These are phyloP conservation scores for Thysanoteuthis rhombus DNA, from an alignment of 2,888 invertebrate species.

Conservation along the genomic window DNA sequence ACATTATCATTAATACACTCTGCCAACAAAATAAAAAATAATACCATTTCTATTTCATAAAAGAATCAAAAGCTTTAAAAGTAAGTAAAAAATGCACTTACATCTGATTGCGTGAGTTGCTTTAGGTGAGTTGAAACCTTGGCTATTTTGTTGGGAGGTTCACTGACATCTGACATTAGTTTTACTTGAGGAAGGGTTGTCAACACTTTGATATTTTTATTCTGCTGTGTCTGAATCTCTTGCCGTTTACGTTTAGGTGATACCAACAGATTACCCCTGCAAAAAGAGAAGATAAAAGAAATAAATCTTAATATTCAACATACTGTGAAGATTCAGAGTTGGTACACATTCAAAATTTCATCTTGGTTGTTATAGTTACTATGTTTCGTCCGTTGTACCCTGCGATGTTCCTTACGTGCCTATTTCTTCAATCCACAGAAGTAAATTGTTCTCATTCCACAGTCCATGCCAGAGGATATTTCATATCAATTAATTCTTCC, in stretches of 20 bases:
- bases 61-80: too few relatives aligned
- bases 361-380: too few relatives aligned
- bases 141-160: neutral
- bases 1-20: too few relatives aligned
- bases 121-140: conserved; percentile 22
- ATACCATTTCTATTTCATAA: too few relatives aligned
- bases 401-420: too few relatives aligned
- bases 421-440: too few relatives aligned
- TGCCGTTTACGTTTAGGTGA: conserved; percentile 29
- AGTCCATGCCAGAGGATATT: too few relatives aligned
- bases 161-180: conserved; percentile 20
- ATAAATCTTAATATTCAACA: neutral
- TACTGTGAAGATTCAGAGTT: neutral
- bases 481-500: too few relatives aligned
- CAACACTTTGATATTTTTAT: conserved; percentile 28
- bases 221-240: conserved; percentile 26
- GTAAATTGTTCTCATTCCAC: too few relatives aligned
- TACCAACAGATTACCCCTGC: conserved; percentile 24
- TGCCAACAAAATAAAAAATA: too few relatives aligned
- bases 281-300: neutral
- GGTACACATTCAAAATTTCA: too few relatives aligned
- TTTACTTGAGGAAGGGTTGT: conserved; percentile 27
- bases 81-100: neutral
- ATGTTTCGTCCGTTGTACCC: too few relatives aligned
- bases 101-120: conserved; percentile 13